Evolutionary conservation across 1,140 invertebrate species (phyloP), one percentile per base, ranked within the genome.

Genomic region (Vanessa atalanta): DNA sequence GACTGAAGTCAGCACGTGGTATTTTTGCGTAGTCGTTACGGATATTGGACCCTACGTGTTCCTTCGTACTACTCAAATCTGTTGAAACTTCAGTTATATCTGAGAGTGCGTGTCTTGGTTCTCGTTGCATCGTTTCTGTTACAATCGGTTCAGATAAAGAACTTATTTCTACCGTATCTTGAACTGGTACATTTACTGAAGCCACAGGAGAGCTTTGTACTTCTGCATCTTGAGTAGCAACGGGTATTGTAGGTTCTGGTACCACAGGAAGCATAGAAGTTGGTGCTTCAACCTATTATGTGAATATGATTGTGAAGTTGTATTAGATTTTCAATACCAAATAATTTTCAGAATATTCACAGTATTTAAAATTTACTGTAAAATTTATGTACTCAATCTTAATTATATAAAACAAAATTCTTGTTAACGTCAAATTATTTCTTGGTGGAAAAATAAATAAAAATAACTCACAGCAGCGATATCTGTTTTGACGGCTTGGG

Each of bases 1-100:
- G 78, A 57, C 79, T 86, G 1, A 89, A 75, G 1, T 82, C 83
- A 2, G 86, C 80, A 5, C 87, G 71, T 8, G 87, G 86, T 43
- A 89, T 82, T 12, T 23, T 79, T 31, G 43, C 47, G 9, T 55
- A 48, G 43, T 72, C 70, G 14, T 72, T n/a, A 53, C 51, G 70
- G 9, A 43, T 16, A 64, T 31, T 70, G 0, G 47, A 50, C 12
- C 47, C n/a, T 1, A 65, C 48, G 7, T 47, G 4, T 16, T 37
- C 31, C n/a, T n/a, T 64, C 11, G 61, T 53, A 31, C 65, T 67
- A 26, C 47, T 67, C 3, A 47, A 43, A 47, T 55, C 31, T 61
- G 48, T 72, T 37, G 68, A 70, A 20, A 61, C 70, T 72, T 72
- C 70, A 15, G 70, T 72, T 8, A 72, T 72, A 65, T 72, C 65